Evolutionary conservation across 1,140 invertebrate genomes (phyloP), one percentile per base, ranked within the genome.

Genomic region (Papilio machaon): DNA sequence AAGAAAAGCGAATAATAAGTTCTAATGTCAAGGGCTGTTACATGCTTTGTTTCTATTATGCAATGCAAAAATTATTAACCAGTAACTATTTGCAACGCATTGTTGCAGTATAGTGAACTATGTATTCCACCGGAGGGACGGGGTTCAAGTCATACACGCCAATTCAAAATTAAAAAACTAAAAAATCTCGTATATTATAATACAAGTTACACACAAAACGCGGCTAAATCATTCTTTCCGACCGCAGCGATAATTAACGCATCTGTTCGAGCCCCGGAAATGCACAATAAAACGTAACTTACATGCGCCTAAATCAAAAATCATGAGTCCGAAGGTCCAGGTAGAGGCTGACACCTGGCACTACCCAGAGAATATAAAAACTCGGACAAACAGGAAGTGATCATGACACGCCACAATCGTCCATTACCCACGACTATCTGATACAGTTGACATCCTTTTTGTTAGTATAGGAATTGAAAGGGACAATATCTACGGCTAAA

Each of bases 371-470:
- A 19, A 64, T 19, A 64, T 9, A 64, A 64, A 64, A 64, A 35
- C 64, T 35, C 64, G 23, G 75, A 58, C 75, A 77, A 77, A 77
- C 75, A 77, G 77, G 77, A 79, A 79, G 19, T 19, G 58, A 79
- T 75, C 73, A 52, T 75, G 47, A 52, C 75, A 77, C 75, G 23
- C 75, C 75, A 77, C 54, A 54, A 52, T 54, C 52, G 35, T 15
- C 75, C 75, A 77, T 77, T 38, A 60, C 73, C 47, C n/a, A 52
- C 58, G 77, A 52, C 38, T 79, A 79, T 79, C 19, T 49, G 77
- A 79, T 47, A 60, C 58, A 38, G 17, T 43, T 67, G 13, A 13
- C 13, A 47, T 79, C 58, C 43, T 35, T 23, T 19, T 78, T 64
- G 15, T 58, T 78, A 54, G 1, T 43, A 78, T 30, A 13, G 15